Base-by-base conservation (phyloP, 2,888 invertebrate species). In the Phytoseiulus persimilis region DNA sequence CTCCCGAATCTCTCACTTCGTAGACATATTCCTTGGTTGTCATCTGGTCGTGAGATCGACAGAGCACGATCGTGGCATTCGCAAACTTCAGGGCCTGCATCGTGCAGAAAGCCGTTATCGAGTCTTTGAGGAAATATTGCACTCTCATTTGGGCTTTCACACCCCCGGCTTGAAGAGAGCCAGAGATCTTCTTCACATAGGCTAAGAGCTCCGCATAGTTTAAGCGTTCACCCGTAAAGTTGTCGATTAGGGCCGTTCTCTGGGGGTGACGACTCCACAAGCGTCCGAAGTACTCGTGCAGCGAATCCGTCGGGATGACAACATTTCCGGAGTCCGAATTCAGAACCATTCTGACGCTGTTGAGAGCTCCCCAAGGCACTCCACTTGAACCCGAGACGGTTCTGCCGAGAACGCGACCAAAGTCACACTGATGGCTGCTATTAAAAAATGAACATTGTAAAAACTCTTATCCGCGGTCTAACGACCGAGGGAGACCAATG, bases 21-120 rank as follows among this genome's bases (percentile, higher is more conserved):
- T 87, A 87, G 11, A 87, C 87, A 31, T 87, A 87, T 45, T 87
- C 87, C 39, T 39, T 33, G 11, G 87, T 87, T 28, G 87, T 87
- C 87, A 87, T 87, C 39, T 33, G 32, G 28, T 87, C 39, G 45
- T 87, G 87, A 87, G 87, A 39, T 32, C 87, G 87, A 87, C 87
- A 87, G n/a, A 87, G 87, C 0, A 87, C 87, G 39, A 87, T 87
- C n/a, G 87, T 33, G 0, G 87, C 87, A 33, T 87, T 87, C 39
- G 87, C 87, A 39, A 87, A 87, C 23, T 87, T 87, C 39, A 87
- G 33, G n/a, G 87, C 87, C 31, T 87, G 87, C 87, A 87, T 87
- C 6, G 33, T 33, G 87, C 87, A 87, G 45, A 87, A 87, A n/a
- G 87, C 87, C 11, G 23, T 33, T 32, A 87, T 87, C 2, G 87